Base-by-base conservation (phyloP, 2,888 invertebrate species). In the Belgica antarctica region DNA sequence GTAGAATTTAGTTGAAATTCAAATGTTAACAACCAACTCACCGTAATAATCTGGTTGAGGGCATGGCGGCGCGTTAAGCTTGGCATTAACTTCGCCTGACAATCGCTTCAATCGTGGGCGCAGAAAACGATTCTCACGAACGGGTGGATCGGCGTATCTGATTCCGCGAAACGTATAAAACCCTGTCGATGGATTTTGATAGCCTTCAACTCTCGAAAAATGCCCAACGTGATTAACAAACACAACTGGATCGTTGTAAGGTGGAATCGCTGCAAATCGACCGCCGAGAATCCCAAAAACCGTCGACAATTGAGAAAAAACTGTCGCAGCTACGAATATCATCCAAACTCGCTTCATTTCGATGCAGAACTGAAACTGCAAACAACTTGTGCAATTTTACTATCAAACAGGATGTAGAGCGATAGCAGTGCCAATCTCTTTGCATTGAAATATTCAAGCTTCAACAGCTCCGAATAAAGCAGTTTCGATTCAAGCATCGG, bases 101-200 rank as follows among this genome's bases (percentile, higher is more conserved):
- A 86, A 74, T 36, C 80, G 76, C 10, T 78, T 74, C 70, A 79
- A 80, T 8, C 77, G 75, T 2, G 84, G 87, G 75, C 83, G 83
- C 81, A 77, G 81, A 77, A 87, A 87, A 71, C 88, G 79, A 73
- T 83, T 77, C n/a, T 77, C 75, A 2, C 84, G 85, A 5, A 81
- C 77, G 0, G 87, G 87, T 0, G 87, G 81, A 72, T 85, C 79
- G 0, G 85, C 87, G 75, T 84, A 92, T 78, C 88, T 84, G 72
- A 92, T 83, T 1, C 92, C 92, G 71, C 85, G 82, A 75, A 91
- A 92, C 24, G 85, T 84, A 73, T 89, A 89, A 75, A 88, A 85
- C 73, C 85, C 85, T 2, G 82, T 82, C 1, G 78, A 78, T 7
- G 81, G 78, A 76, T 89, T 86, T 73, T 86, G 83, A 70, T 82